Conservation (phyloP, 2,113 vertebrate species). For the Leucosticte australis region DNA sequence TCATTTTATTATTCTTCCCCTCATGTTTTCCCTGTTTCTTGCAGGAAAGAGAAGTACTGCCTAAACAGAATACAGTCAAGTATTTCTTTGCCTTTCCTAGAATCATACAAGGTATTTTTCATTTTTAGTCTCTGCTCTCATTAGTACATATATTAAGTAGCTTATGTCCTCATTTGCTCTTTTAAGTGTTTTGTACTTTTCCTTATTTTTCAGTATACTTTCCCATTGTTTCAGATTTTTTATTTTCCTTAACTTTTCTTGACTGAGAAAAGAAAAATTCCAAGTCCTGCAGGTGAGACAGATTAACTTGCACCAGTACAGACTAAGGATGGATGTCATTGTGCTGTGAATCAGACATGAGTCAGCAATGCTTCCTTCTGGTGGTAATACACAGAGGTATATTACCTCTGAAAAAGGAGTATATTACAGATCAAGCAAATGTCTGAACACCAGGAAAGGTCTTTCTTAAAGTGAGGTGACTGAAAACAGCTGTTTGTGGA, state of each 20-base stretch:
- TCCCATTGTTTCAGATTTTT: neutral
- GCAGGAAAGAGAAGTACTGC: neutral
- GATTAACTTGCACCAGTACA: neutral
- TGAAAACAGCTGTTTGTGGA: neutral
- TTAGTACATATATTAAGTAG: neutral
- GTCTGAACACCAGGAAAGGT: neutral
- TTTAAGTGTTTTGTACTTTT: neutral
- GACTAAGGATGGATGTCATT: neutral
- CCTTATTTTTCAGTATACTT: neutral
- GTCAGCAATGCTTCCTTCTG: neutral
- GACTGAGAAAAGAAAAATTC: neutral
- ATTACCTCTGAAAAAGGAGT: fast-evolving
- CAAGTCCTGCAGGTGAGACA: neutral
- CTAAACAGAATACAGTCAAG: neutral
- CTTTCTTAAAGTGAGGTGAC: neutral
- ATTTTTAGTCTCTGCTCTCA: neutral
- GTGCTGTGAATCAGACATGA: fast-evolving
- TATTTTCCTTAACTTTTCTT: neutral
- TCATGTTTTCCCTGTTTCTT: neutral
- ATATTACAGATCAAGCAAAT: neutral
- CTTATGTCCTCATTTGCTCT: neutral
- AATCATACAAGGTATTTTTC: neutral
- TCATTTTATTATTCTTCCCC: neutral
- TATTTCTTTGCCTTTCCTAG: neutral
- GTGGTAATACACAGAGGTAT: neutral